Conservation (phyloP, 1,140 invertebrate genomes). For the Lysiphlebus fabarum region DNA sequence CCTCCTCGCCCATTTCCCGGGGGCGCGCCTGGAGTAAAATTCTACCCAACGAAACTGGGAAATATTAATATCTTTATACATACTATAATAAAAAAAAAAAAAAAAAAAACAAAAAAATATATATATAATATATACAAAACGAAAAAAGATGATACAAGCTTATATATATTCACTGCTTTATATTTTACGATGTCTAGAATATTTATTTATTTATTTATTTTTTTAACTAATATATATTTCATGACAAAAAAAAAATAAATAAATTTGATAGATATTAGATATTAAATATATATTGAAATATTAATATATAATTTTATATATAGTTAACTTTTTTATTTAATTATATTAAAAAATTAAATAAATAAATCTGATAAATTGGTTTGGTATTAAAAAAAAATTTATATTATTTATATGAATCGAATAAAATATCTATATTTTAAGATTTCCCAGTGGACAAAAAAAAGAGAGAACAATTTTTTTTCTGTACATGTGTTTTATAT, state of each 20-base stretch:
- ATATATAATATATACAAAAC: too few relatives aligned
- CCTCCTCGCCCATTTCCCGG: slow-evolving; percentile 18
- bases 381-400: neutral
- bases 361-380: neutral
- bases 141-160: too few relatives aligned
- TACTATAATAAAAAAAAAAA: neutral
- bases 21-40: slow-evolving; percentile 18
- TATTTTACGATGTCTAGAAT: neutral
- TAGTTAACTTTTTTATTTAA: too few relatives aligned
- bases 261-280: neutral
- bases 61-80: slow-evolving; percentile 21
- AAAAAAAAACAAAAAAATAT: too few relatives aligned
- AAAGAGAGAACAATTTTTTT: neutral
- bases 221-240: neutral
- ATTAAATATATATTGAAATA: too few relatives aligned
- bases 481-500: slow-evolving; percentile 14
- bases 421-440: slow-evolving; percentile 30
- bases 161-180: too few relatives aligned
- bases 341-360: too few relatives aligned
- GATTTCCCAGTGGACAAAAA: slow-evolving; percentile 31
- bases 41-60: slow-evolving; percentile 20
- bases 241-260: neutral
- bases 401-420: slow-evolving; percentile 17
- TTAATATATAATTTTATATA: too few relatives aligned
- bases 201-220: slow-evolving; percentile 4